Percentiles rank a stretch among this genome's conserved stretches.
Conservation (phyloP, 2,888 invertebrate species). For the Oscheius myriophilus region DNA sequence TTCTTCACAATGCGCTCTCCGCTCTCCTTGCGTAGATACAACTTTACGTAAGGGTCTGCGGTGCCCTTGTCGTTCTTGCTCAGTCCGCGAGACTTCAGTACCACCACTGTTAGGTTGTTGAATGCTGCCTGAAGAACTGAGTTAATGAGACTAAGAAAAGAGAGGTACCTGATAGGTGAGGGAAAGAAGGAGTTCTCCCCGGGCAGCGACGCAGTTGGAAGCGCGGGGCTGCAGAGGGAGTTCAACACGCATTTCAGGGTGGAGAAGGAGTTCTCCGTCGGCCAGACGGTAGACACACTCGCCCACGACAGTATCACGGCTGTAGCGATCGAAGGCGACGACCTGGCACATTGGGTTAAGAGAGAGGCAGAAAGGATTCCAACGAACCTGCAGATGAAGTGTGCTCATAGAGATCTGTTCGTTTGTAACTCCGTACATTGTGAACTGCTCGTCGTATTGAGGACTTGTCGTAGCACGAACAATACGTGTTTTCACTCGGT, state of each 20-base stretch:
- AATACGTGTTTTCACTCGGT: conserved; percentile 76
- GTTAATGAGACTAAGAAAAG: neutral
- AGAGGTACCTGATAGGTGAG: conserved; percentile 85
- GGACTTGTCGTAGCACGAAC: conserved; percentile 94
- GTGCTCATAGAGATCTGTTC: conserved; percentile 79
- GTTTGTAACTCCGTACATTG: conserved; percentile 84
- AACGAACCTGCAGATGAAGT: conserved; percentile 79
- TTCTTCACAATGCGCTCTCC: conserved; percentile 98
- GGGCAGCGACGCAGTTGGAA: conserved; percentile 48
- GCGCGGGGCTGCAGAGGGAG: conserved; percentile 58
- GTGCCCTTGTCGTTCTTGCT: conserved; percentile 86
- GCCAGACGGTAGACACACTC: conserved; percentile 83
- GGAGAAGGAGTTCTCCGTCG: conserved; percentile 71
- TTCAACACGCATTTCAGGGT: conserved; percentile 52
- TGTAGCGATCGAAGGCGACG: conserved; percentile 93
- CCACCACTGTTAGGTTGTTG: conserved; percentile 91
- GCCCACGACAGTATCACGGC: conserved; percentile 96
- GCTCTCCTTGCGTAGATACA: conserved; percentile 86
- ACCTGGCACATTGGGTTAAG: conserved; percentile 33
- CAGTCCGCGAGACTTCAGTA: conserved; percentile 93
- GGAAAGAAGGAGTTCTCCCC: conserved; percentile 81
- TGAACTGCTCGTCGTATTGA: conserved; percentile 97
- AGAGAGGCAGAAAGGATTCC: too few species aligned
- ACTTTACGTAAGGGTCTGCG: conserved; percentile 89
- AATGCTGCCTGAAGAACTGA: conserved; percentile 80